phyloP scores from a whole-genome alignment of 1,140 invertebrate species.

The Lordiphosa stackelbergi region DNA sequence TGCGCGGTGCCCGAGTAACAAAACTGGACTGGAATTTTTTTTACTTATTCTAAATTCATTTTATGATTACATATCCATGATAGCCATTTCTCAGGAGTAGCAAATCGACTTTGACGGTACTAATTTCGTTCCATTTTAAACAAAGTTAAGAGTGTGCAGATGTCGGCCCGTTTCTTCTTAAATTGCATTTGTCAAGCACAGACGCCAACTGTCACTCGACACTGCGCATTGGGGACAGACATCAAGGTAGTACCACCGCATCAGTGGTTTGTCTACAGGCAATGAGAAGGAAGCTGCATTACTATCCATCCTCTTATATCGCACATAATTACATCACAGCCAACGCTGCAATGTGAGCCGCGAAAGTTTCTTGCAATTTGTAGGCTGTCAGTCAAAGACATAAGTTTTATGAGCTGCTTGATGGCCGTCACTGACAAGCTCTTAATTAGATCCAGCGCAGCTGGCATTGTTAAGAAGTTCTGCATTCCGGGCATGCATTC shows the following conservation, averaged over 20 bases:
- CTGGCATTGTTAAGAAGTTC: slow-evolving; percentile 12
- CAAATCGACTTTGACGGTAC: too few species aligned
- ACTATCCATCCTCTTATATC: slow-evolving; percentile 34
- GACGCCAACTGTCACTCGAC: slow-evolving; percentile 42
- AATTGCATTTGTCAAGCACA: slow-evolving; percentile 63
- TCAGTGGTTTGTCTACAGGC: slow-evolving; percentile 14
- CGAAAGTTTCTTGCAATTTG: slow-evolving; percentile 55
- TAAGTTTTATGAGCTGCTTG: slow-evolving; percentile 60
- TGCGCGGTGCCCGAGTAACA: too few species aligned
- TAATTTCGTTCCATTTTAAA: too few species aligned
- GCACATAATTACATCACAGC: slow-evolving; percentile 65
- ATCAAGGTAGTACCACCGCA: slow-evolving; percentile 28
- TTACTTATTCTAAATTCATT: too few species aligned
- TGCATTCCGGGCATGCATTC: slow-evolving; percentile 17
- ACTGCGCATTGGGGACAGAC: not conserved
- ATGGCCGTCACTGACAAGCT: slow-evolving; percentile 31
- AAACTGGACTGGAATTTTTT: too few species aligned
- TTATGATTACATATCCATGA: too few species aligned
- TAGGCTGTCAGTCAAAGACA: slow-evolving; percentile 46
- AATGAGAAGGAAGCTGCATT: not conserved
- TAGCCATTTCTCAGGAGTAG: too few species aligned
- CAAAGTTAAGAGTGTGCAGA: not conserved
- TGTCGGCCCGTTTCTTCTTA: slow-evolving; percentile 7
- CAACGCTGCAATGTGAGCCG: slow-evolving; percentile 23
- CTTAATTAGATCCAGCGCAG: slow-evolving; percentile 57